Evolutionary conservation across 2,888 invertebrate species (phyloP).

Genomic region (Phalera bucephala): DNA sequence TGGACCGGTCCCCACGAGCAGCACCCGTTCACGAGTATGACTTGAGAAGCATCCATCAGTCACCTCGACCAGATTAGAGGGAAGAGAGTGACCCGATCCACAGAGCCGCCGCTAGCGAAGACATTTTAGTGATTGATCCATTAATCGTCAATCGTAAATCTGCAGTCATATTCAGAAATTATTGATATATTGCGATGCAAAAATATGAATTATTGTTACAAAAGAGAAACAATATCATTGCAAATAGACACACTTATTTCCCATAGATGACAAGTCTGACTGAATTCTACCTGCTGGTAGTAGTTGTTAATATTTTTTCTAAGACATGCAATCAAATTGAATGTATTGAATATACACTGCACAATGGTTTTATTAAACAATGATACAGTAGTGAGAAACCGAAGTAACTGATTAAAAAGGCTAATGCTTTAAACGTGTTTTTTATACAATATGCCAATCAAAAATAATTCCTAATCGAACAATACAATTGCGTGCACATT

Average conservation of each 20-base stretch:
- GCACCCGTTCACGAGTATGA: too few relatives aligned
- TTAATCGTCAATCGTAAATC: too few relatives aligned
- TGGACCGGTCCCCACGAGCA: too few relatives aligned
- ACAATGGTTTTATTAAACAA: slow-evolving; percentile 22
- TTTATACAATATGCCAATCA: slow-evolving; percentile 13
- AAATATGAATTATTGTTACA: neutral
- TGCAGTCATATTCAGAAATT: too few relatives aligned
- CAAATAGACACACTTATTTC: neutral
- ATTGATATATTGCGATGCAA: too few relatives aligned
- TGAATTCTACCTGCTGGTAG: slow-evolving; percentile 8
- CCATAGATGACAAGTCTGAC: neutral
- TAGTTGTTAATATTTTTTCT: slow-evolving; percentile 18
- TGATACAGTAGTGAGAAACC: slow-evolving; percentile 18
- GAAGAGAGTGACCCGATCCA: too few relatives aligned
- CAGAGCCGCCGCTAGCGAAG: too few relatives aligned
- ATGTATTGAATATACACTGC: slow-evolving; percentile 12
- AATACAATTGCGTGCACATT: slow-evolving; percentile 37
- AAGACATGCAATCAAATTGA: slow-evolving; percentile 12
- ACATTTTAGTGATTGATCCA: too few relatives aligned
- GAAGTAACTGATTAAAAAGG: slow-evolving; percentile 24
- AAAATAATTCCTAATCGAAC: slow-evolving; percentile 31
- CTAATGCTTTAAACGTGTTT: slow-evolving; percentile 17
- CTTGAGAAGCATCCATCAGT: too few relatives aligned
- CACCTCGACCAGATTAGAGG: too few relatives aligned
- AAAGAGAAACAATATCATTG: neutral